Evolutionary conservation across 2,113 vertebrate species (phyloP), one percentile per base, ranked within the genome.

Genomic region (Sturnus vulgaris): DNA sequence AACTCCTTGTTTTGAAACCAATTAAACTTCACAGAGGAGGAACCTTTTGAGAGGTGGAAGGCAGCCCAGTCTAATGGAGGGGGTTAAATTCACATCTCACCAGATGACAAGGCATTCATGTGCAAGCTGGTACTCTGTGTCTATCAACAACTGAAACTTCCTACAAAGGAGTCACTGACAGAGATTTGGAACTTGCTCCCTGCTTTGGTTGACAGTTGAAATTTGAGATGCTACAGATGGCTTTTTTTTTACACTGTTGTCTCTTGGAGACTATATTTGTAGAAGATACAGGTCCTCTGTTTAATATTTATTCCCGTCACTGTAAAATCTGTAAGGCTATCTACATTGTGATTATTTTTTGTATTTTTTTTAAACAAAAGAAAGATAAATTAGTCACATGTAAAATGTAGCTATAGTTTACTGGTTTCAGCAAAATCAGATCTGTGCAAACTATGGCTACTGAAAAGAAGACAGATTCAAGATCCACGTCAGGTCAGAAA

Each of bases 181-280:
- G 78, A 83, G 85, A 81, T 88, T 94, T 97, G 95, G 93, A 96
- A 90, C 93, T 92, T 91, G 68, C 76, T 95, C 79, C 44, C 64
- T 79, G 37, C 76, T 86, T 94, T 86, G 72, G 88, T 80, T 92
- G 80, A 78, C 85, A 92, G 95, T 59, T 91, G 88, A 93, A 92
- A 96, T 93, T 35, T 83, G 94, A 96, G 72, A 78, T 90, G 65
- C 72, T 88, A 49, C 94, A 95, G 95, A 94, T 96, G 87, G 4
- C 31, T 65, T 9, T 63, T 94, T 24, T 94, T 94, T 90, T 21
- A 63, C 19, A 17, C 19, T 80, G 17, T 73, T 93, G 87, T 88
- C 79, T 95, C 82, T 72, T 80, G 59, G 56, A 95, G 72, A 71
- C 56, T 92, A 1, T 78, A 30, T 64, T 86, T 93, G n/a, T 64